Evolutionary conservation across 1,140 invertebrate genomes (phyloP), one percentile per base, ranked within the genome.

Genomic region (Oreohelix idahoensis): DNA sequence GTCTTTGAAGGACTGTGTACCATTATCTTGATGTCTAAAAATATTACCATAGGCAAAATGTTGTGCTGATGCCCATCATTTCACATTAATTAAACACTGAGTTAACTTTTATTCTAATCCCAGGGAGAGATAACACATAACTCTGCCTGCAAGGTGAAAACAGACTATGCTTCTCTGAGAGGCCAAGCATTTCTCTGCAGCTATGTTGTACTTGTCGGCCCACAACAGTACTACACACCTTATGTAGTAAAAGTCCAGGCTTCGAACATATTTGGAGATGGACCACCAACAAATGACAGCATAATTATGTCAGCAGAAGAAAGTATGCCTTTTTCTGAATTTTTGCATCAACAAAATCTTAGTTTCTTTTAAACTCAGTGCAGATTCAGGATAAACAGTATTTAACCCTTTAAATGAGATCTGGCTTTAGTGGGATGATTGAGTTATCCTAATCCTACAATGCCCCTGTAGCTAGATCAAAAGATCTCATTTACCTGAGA

Each of bases 261-360:
- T 76, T 89, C 95, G 49, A 99, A 99, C 91, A 94, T 95, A 32
- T 91, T 96, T 23, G 97, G 97, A 13, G 92, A 92, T 32, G 98
- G 98, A 1, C 97, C 97, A 0, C 95, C 96, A 76, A 97, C 97
- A 79, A 94, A 95, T 32, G 93, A 95, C 0, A 94, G 94, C 0
- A 94, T 95, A 0, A 95, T 99, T 82, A 98, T 95, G 90, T 98
- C 97, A 38, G 97, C 98, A 8, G 98, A 99, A 93, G 97, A 97
- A 76, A 76, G 74, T 76, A 53, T 35, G 74, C 53, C n/a, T 4
- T 35, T 26, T 49, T 77, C 13, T 76, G 8, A 11, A n/a, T n/a
- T 38, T 45, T 15, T 45, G 1, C 53, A 11, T 58, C 26, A 10
- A 10, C 53, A 45, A 45, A 45, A 8, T 8, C 42, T 8, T 45